Percentiles rank a stretch among this genome's conserved stretches.
phyloP scores from a whole-genome alignment of 2,113 vertebrate genomes.

The Clarias macrocephalus region DNA sequence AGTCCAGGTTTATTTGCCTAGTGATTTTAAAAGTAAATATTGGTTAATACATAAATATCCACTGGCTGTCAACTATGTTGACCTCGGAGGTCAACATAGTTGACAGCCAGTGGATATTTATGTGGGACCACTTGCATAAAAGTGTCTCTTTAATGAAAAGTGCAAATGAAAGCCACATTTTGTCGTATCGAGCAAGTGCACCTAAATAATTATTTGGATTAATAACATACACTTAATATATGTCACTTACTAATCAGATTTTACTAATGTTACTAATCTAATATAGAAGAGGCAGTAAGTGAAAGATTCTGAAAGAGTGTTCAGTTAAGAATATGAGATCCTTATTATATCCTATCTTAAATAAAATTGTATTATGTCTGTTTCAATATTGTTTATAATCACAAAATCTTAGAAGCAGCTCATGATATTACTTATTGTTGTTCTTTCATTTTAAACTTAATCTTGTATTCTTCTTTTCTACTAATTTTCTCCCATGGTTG shows the following conservation, averaged over 20 bases:
- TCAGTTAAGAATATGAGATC: not conserved
- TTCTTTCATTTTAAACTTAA: not conserved
- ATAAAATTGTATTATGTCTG: not conserved
- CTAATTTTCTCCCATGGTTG: not conserved
- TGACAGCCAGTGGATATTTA: not conserved
- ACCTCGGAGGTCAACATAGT: not conserved
- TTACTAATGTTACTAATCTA: not conserved
- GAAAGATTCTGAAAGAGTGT: not conserved
- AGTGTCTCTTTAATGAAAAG: not conserved
- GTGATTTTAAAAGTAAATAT: not conserved
- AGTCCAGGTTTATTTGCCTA: not conserved
- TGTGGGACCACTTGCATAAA: not conserved
- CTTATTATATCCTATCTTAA: too few species aligned
- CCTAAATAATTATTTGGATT: not conserved
- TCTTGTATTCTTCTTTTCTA: not conserved
- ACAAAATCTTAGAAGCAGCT: not conserved
- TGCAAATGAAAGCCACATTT: not conserved
- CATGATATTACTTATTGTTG: not conserved
- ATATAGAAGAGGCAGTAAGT: not conserved
- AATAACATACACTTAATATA: not conserved
- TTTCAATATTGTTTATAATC: not conserved
- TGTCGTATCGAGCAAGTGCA: not conserved
- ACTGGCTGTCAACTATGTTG: too few species aligned
- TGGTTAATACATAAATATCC: too few species aligned
- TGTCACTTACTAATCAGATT: too few species aligned